Conservation (phyloP, 2,888 invertebrate species). For the Noctuana brunneofusca region DNA sequence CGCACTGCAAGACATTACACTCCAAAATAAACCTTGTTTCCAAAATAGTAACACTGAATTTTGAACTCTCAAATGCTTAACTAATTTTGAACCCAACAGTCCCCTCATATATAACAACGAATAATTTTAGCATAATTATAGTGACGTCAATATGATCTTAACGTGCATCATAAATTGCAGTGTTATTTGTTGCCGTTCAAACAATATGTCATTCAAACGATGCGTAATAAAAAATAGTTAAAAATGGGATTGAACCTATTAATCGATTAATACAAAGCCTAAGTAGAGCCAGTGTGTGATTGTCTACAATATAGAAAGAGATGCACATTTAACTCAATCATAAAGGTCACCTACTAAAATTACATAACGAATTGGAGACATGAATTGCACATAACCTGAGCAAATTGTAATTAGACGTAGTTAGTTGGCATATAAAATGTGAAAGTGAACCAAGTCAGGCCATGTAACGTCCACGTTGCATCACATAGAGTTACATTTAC, state of each 20-base stretch:
- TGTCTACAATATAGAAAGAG: background rate
- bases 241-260: no score
- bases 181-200: background rate
- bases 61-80: conserved; percentile 1
- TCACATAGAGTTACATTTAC: conserved; percentile 38
- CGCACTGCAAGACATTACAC: conserved; percentile 17
- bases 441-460: conserved; percentile 36
- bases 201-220: no score
- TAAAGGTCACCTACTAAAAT: conserved; percentile 2
- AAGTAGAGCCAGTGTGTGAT: no score
- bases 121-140: conserved; percentile 3
- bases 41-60: conserved; percentile 18
- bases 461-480: conserved; percentile 40
- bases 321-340: background rate
- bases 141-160: conserved; percentile 2
- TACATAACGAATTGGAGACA: conserved; percentile 12
- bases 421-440: conserved; percentile 36
- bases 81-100: conserved; percentile 24
- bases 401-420: conserved; percentile 30
- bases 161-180: background rate
- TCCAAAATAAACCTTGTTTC: conserved; percentile 20
- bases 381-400: conserved; percentile 23
- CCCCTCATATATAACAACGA: conserved; percentile 10
- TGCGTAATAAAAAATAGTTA: no score
- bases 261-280: no score